Evolutionary conservation across 2,797 vertebrate genomes (phyloP).

Genomic region (Xiphophorus birchmanni): DNA sequence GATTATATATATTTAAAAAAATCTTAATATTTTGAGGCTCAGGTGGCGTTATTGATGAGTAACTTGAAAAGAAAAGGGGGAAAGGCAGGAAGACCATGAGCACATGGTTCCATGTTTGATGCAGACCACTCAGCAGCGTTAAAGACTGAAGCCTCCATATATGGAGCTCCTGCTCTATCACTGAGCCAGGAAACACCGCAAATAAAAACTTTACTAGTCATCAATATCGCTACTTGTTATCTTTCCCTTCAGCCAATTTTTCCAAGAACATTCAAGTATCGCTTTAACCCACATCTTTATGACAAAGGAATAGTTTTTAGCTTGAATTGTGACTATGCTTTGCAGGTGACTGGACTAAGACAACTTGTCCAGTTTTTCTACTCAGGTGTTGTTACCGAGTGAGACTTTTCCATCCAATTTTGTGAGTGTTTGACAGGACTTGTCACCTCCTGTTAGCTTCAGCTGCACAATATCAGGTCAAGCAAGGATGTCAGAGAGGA

Average conservation of each 20-base stretch:
- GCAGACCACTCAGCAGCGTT: not conserved
- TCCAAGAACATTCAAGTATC: not conserved
- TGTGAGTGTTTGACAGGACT: conserved; percentile 54
- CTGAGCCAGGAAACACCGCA: not conserved
- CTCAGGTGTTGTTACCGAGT: conserved; percentile 36
- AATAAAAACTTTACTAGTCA: not conserved
- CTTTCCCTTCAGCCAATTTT: not conserved
- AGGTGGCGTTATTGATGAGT: not conserved
- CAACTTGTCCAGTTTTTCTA: conserved; percentile 2
- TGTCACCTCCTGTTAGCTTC: conserved; percentile 47
- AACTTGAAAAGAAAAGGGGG: not conserved
- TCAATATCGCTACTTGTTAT: no score
- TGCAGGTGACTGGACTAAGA: not conserved
- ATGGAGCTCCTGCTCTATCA: not conserved
- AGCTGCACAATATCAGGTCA: conserved; percentile 36
- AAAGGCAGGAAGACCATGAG: not conserved
- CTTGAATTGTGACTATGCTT: not conserved
- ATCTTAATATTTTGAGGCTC: not conserved
- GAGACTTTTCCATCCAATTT: conserved; percentile 40
- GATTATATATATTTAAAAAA: no score
- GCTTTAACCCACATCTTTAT: not conserved
- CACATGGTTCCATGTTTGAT: not conserved
- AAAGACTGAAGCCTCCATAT: not conserved
- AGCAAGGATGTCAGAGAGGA: conserved; percentile 29
- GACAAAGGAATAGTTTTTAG: not conserved